phyloP scores from a whole-genome alignment of 2,113 vertebrate species.

The Ursus arctos region DNA sequence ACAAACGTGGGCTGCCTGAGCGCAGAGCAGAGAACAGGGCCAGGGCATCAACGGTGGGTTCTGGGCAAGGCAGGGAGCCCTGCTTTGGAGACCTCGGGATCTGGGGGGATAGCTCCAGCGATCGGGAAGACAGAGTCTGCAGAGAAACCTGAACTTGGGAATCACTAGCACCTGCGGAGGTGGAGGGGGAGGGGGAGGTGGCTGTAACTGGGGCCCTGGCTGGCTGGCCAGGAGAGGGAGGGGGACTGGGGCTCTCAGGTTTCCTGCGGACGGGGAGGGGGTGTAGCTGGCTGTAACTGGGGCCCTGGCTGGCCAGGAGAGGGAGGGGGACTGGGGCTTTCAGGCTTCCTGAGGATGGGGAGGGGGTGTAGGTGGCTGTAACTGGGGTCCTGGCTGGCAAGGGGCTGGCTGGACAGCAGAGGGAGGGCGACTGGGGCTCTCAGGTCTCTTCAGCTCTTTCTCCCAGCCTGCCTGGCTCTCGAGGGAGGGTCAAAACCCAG shows the following conservation, averaged over 20 bases:
- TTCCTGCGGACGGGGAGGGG: neutral
- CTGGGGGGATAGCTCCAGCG: neutral
- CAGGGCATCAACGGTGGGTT: neutral
- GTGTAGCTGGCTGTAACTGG: neutral
- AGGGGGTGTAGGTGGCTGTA: neutral
- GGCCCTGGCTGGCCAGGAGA: neutral
- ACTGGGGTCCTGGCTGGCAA: neutral
- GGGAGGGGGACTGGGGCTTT: conserved; percentile 11
- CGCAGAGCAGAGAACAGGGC: neutral
- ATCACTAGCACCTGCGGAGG: neutral
- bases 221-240: neutral
- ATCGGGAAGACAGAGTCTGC: neutral
- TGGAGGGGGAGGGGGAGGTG: neutral
- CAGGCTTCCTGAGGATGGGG: neutral
- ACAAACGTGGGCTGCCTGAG: no score
- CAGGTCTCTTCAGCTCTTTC: conserved; percentile 39
- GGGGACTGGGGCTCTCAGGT: conserved; percentile 28
- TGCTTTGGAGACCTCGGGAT: neutral
- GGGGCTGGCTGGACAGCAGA: neutral
- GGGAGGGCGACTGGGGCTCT: conserved; percentile 7
- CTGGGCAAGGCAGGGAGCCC: neutral
- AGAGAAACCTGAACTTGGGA: neutral
- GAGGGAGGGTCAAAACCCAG: conserved; percentile 31
- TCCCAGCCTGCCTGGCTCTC: neutral
- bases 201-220: neutral